Base-by-base conservation (phyloP, 2,113 vertebrate genomes). In the Seriola quinqueradiata region DNA sequence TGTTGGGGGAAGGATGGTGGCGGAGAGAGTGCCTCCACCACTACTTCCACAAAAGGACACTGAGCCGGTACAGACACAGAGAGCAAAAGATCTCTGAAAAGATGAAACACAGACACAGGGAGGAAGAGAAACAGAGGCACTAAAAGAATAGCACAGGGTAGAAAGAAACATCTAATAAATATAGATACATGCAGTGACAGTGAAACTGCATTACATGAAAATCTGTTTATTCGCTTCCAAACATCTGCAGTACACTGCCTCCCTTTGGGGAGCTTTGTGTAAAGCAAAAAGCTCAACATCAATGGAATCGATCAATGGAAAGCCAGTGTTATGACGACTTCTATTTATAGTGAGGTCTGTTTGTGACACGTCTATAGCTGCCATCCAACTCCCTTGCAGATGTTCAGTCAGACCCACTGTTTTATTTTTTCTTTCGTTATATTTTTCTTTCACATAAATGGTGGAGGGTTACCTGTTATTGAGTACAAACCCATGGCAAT, bases 1-100 rank as follows among this genome's bases (percentile, higher is more conserved):
- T 48, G 14, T 68, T 85, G 42, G 57, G 70, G 66, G 74, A 54
- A 50, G 48, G 50, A n/a, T 44, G 64, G 50, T 46, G 65, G 28
- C 44, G 64, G 50, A 50, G 67, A 34, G 34, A 70, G 68, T 75
- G 58, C 25, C 34, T 77, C 36, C 19, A 74, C 70, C 1, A 82
- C 63, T 70, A 90, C 80, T 93, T 89, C 92, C 92, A 91, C 82
- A 93, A 92, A 90, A 92, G 90, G 93, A 88, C 74, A 92, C 64
- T 58, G 48, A 86, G 59, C 59, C 21, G 28, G 44, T 48, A 63
- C 52, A 71, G 60, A 76, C 67, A 71, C 60, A 74, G 74, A 77
- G 34, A 40, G 66, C 38, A 64, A 60, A 75, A 38, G 32, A 17
- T 74, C 12, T 67, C 21, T 34, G 73, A 59, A 57, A 67, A 71